Evolutionary conservation across 2,797 vertebrate species (phyloP).

Genomic region (Helarctos malayanus): DNA sequence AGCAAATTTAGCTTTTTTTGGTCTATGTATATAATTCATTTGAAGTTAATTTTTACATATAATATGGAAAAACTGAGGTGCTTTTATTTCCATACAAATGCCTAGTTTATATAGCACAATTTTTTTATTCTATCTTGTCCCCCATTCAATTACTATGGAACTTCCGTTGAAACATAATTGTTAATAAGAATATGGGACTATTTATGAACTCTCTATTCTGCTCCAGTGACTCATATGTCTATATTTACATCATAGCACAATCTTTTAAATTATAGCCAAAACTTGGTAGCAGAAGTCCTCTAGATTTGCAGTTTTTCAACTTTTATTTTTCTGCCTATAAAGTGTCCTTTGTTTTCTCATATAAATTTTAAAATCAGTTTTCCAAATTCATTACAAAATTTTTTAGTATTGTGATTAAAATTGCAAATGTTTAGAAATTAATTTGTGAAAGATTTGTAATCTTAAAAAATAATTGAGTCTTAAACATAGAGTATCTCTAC

Average conservation of each 20-base stretch:
- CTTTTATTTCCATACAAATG: not conserved
- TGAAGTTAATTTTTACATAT: not conserved
- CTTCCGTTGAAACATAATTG: not conserved
- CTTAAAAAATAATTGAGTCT: not conserved
- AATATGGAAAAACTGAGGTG: not conserved
- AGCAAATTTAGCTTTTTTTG: not conserved
- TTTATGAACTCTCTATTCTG: not conserved
- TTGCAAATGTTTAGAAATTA: not conserved
- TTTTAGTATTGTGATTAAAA: not conserved
- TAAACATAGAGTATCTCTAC: not conserved
- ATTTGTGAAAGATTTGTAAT: not conserved
- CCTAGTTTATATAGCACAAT: not conserved
- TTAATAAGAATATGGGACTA: not conserved
- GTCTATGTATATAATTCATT: not conserved
- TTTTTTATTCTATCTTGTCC: not conserved
- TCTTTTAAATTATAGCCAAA: not conserved
- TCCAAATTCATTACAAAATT: not conserved
- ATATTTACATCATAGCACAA: not conserved
- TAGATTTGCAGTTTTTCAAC: not conserved
- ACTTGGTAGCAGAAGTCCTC: not conserved
- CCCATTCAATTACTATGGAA: not conserved
- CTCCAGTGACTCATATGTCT: not conserved
- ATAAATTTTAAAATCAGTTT: not conserved
- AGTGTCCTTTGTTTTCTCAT: not conserved
- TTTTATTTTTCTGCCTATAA: not conserved